These are phyloP conservation scores for Podarcis cretensis DNA, from an alignment of 2,113 vertebrate species.

Conservation along the genomic window DNA sequence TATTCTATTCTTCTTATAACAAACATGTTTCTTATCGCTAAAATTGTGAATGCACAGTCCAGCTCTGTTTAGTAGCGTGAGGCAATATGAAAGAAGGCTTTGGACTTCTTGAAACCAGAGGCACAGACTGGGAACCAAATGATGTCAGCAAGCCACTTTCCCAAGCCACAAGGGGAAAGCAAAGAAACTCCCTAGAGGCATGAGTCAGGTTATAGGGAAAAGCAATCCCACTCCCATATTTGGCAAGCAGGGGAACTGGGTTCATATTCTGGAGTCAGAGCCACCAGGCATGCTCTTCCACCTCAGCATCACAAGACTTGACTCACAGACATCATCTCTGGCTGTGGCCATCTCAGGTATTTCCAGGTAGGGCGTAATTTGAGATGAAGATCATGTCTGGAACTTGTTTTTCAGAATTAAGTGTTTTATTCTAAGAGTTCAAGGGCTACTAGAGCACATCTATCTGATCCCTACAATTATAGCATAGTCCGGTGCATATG, in stretches of 20 bases:
- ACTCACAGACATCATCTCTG: background rate
- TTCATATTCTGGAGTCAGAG: background rate
- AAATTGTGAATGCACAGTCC: background rate
- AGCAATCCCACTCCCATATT: background rate
- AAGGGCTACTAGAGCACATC: background rate
- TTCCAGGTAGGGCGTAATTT: background rate
- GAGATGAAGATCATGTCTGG: background rate
- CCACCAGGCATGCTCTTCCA: background rate
- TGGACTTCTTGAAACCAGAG: background rate
- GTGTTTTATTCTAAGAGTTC: background rate
- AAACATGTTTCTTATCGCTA: background rate
- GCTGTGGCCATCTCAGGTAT: background rate
- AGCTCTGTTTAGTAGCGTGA: background rate
- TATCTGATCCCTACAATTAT: background rate
- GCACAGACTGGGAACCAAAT: background rate
- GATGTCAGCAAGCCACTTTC: background rate
- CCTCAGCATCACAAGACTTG: background rate
- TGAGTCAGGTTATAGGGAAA: background rate
- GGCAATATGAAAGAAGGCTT: background rate
- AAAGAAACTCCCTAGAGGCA: background rate
- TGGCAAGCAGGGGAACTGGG: background rate
- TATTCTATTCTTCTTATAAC: background rate
- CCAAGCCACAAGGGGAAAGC: background rate
- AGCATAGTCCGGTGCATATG: no score
- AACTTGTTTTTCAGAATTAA: background rate